phyloP scores from a whole-genome alignment of 2,888 invertebrate species.

The Drosophila putrida region DNA sequence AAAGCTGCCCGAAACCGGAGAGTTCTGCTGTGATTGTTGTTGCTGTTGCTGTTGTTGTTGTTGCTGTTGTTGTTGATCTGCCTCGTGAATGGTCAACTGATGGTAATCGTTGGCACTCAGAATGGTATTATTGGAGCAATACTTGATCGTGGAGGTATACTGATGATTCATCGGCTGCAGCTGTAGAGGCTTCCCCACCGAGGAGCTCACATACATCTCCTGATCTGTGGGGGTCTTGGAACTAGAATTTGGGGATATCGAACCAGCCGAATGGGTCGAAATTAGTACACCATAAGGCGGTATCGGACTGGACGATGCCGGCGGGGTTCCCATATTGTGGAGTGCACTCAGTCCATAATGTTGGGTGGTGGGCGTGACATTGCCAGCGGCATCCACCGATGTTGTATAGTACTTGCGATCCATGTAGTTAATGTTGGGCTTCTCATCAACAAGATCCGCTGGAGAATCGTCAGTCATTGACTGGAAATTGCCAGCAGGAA shows the following conservation, averaged over 20 bases:
- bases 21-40: constrained; percentile 47
- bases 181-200: constrained; percentile 59
- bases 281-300: constrained; percentile 69
- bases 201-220: constrained; percentile 68
- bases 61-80: constrained; percentile 54
- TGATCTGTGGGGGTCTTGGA: constrained; percentile 74
- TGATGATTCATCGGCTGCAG: constrained; percentile 79
- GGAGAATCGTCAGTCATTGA: constrained; percentile 78
- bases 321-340: constrained; percentile 78
- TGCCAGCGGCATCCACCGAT: constrained; percentile 54
- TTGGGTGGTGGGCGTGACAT: constrained; percentile 61
- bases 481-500: constrained; percentile 78
- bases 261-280: constrained; percentile 71
- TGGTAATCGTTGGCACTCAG: constrained; percentile 75
- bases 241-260: constrained; percentile 71
- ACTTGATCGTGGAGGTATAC: constrained; percentile 84
- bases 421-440: constrained; percentile 80
- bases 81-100: constrained; percentile 58
- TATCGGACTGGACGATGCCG: constrained; percentile 78
- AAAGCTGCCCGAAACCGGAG: constrained; percentile 49
- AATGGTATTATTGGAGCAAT: constrained; percentile 83
- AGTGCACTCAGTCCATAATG: constrained; percentile 69
- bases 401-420: constrained; percentile 83
- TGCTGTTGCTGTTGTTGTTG: constrained; percentile 17
- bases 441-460: constrained; percentile 81